phyloP scores from a whole-genome alignment of 2,797 vertebrate species.

The Okamejei kenojei region DNA sequence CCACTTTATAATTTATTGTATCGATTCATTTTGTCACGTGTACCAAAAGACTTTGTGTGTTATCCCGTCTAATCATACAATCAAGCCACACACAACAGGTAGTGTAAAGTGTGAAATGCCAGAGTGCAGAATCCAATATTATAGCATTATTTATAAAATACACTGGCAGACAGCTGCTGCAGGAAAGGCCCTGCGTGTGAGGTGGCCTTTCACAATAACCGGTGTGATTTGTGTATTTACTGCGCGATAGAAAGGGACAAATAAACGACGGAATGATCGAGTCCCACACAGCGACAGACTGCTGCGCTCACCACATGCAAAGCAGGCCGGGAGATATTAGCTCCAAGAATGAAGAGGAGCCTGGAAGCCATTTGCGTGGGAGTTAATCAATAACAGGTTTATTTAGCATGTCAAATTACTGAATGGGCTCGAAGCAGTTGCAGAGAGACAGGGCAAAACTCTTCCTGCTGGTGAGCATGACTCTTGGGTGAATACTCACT shows the following conservation, averaged over 20 bases:
- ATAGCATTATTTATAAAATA: neutral
- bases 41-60: too few species aligned
- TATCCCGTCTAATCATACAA: too few species aligned
- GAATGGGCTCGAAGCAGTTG: neutral
- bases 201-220: neutral
- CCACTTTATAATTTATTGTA: too few species aligned
- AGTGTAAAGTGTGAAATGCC: too few species aligned
- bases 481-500: neutral
- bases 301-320: neutral
- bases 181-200: neutral
- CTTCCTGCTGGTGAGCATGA: neutral
- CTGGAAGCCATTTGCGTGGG: slow-evolving; percentile 7
- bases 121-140: too few species aligned
- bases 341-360: neutral
- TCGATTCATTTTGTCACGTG: too few species aligned
- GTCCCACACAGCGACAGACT: neutral
- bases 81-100: too few species aligned
- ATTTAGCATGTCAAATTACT: neutral
- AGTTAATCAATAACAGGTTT: slow-evolving; percentile 37
- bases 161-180: neutral
- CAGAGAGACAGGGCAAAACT: neutral
- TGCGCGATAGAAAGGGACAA: slow-evolving; percentile 7
- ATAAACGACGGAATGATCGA: neutral
- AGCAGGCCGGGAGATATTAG: neutral
- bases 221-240: neutral